Evolutionary conservation across 1,140 invertebrate species (phyloP).

Genomic region (Ectropis grisescens): DNA sequence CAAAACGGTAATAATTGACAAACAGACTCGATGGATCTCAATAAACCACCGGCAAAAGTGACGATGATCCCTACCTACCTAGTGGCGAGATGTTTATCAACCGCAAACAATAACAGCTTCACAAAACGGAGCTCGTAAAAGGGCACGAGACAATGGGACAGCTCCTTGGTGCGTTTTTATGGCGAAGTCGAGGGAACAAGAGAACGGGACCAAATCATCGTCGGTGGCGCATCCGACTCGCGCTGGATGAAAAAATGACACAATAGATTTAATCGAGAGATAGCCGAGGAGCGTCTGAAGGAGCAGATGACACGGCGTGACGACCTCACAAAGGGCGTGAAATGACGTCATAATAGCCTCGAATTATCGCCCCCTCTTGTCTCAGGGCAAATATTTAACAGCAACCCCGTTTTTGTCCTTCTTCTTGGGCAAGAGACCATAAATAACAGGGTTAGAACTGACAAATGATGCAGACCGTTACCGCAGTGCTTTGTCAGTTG

Average conservation of each 20-base stretch:
- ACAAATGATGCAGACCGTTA: conserved; percentile 62
- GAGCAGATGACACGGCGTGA: conserved; percentile 66
- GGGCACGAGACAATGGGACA: conserved; percentile 58
- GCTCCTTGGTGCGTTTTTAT: conserved; percentile 61
- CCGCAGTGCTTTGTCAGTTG: conserved; percentile 50
- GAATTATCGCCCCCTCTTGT: conserved; percentile 69
- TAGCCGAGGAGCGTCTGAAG: conserved; percentile 60
- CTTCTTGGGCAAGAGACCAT: conserved; percentile 57
- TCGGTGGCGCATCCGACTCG: conserved; percentile 65
- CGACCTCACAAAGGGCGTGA: conserved; percentile 65
- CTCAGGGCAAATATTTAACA: conserved; percentile 69
- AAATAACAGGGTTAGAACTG: conserved; percentile 58
- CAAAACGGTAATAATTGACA: conserved; percentile 43
- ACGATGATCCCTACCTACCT: conserved; percentile 61
- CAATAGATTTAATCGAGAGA: conserved; percentile 69
- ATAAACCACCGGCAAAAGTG: conserved; percentile 50
- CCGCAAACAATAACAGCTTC: conserved; percentile 67
- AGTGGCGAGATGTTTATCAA: conserved; percentile 67
- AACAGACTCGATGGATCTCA: conserved; percentile 44
- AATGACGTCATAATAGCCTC: conserved; percentile 69
- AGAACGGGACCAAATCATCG: conserved; percentile 62
- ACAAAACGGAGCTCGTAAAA: conserved; percentile 66
- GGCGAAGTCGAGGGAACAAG: conserved; percentile 50
- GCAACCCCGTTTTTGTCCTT: conserved; percentile 57
- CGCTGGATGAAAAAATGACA: conserved; percentile 57